These are phyloP conservation scores for Acanthaster planci DNA, from an alignment of 35 echinoderm and acorn worm genomes.

Conservation along the genomic window DNA sequence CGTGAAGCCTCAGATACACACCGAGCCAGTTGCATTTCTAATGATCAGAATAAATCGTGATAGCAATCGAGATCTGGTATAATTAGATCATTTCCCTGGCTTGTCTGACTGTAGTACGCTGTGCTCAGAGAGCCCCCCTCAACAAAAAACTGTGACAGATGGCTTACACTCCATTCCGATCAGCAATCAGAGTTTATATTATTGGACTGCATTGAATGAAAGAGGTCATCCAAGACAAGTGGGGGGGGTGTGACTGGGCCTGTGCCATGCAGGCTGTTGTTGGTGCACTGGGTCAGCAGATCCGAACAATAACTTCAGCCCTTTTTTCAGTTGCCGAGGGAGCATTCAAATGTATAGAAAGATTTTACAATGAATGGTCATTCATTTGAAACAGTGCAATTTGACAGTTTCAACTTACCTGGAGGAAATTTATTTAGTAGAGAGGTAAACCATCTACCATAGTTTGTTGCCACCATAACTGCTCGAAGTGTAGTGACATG, in stretches of 20 bases:
- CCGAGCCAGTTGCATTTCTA: neutral
- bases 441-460: too few relatives aligned
- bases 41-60: slow-evolving; percentile 29
- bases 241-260: neutral
- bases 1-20: neutral
- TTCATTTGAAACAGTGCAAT: too few relatives aligned
- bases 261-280: neutral
- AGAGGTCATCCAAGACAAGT: neutral
- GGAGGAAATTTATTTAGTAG: too few relatives aligned
- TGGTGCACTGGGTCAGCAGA: slow-evolving; percentile 4
- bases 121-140: neutral
- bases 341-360: too few relatives aligned
- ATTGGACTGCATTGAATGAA: slow-evolving; percentile 26
- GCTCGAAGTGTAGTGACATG: too few relatives aligned
- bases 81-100: slow-evolving; percentile 19
- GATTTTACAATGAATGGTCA: too few relatives aligned
- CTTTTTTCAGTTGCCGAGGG: too few relatives aligned
- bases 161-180: neutral
- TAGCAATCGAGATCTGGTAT: slow-evolving; percentile 24
- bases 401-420: too few relatives aligned
- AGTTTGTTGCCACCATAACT: too few relatives aligned
- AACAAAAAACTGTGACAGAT: neutral
- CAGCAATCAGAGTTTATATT: slow-evolving; percentile 23
- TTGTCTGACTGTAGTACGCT: neutral
- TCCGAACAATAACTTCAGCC: neutral